Percentiles rank a stretch among this genome's conserved stretches.
Evolutionary conservation across 64 coral and sea anemone species (phyloP).

Genomic region (Catalaphyllia jardinei): DNA sequence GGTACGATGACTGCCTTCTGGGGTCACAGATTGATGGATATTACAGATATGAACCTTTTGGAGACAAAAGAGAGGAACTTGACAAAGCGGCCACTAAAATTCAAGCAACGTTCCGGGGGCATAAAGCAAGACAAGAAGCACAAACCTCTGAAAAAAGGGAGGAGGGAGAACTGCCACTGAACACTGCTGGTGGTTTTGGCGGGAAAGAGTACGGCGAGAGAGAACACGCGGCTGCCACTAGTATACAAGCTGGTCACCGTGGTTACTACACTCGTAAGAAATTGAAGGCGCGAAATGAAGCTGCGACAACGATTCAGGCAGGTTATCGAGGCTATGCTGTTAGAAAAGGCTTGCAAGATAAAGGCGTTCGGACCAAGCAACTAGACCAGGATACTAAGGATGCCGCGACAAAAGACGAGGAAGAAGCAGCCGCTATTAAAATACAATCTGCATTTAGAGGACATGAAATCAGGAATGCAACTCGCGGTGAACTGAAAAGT

Average conservation of each 20-base stretch:
- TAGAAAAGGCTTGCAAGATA: conserved; percentile 24
- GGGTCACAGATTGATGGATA: conserved; percentile 93
- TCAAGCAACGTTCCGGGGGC: conserved; percentile 43
- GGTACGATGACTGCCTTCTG: conserved; percentile 87
- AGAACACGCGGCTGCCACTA: conserved; percentile 35
- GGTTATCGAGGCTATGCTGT: conserved; percentile 65
- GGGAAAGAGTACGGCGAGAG: not conserved
- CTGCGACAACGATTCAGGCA: conserved; percentile 70
- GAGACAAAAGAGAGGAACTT: conserved; percentile 2
- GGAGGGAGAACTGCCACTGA: not conserved
- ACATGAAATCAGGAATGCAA: conserved; percentile 13
- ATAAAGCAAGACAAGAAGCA: conserved; percentile 34
- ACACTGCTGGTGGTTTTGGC: not conserved
- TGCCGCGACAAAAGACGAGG: not conserved
- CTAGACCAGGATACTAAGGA: not conserved
- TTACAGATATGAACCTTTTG: conserved; percentile 72
- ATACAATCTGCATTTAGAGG: conserved; percentile 29
- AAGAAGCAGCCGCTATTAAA: conserved; percentile 31
- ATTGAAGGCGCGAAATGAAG: conserved; percentile 10
- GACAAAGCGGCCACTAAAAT: conserved; percentile 69
- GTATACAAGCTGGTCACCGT: conserved; percentile 77
- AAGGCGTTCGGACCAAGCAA: no score
- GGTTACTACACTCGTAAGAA: conserved; percentile 65
- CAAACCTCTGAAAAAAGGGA: not conserved
- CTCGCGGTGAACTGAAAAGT: not conserved